Evolutionary conservation across 2,113 vertebrate species (phyloP), one percentile per base, ranked within the genome.

Genomic region (Amblyornis subalaris): DNA sequence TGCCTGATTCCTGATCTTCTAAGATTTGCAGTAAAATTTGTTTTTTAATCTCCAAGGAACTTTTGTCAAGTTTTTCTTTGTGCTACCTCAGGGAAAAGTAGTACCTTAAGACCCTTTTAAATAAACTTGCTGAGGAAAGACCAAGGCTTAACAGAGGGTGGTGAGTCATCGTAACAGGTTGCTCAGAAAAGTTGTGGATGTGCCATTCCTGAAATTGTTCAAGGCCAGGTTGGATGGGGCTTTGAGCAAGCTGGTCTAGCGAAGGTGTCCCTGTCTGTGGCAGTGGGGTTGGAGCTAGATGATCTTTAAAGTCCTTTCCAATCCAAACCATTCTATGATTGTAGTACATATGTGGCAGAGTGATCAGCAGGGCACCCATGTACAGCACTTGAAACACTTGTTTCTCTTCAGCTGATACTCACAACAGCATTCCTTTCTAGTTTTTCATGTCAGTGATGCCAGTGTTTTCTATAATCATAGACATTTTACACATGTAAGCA

Each of bases 81-180:
- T 65, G 35, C 5, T 20, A 50, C 3, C 16, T 31, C 8, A 25
- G 20, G 24, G 10, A 24, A 42, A 57, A 57, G 8, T 23, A 35
- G 10, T 31, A 21, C 47, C 10, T 35, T 12, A 66, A 57, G 16
- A 42, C 20, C 12, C 11, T 42, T 50, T 42, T 50, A 57, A 48
- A 57, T 35, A 35, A 50, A 29, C 4, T 85, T 61, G 29, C 4
- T 3, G 1, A 17, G 24, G 21, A 8, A 48, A 14, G 24, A 74
- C 24, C 5, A 31, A 25, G n/a, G 25, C 3, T 58, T 58, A 50
- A 42, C 13, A 24, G 42, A 58, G 21, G 29, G 22, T 50, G 6
- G 35, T 0, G 0, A 50, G 6, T 33, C 23, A 44, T 4, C 9
- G 9, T 35, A 10, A 26, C 14, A 44, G 9, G 5, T 33, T 57